Base-by-base conservation (phyloP, 2,113 vertebrate genomes). In the Pomatorhinus ruficollis region DNA sequence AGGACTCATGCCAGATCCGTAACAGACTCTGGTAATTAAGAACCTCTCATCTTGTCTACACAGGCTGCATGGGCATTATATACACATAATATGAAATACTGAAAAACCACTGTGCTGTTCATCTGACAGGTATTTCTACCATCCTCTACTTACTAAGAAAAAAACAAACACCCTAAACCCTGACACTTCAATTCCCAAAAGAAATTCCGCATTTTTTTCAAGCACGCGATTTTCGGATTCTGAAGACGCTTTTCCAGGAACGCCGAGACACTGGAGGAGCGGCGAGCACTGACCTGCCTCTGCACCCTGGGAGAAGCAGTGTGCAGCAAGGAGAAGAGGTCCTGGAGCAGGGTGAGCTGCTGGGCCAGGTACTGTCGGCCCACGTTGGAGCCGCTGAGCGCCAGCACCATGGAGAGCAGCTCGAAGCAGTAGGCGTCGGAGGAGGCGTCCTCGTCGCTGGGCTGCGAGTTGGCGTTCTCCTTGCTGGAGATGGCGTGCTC, bases 401-500 rank as follows among this genome's bases (percentile, higher is more conserved):
- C 99, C 91, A 99, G 97, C 0, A 99, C 99, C 99, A 99, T 99
- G 33, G 99, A 99, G 24, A 99, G 98, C 83, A 99, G 98, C 97
- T 99, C 99, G 60, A 99, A 99, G 97, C 99, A 99, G 87, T 99
- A 99, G 7, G 99, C 99, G 3, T 99, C 99, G 0, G 99, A 99
- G 44, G 99, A 98, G 12, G 99, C 99, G 4, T 99, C 99, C 65
- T 99, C 99, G 12, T 99, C 99, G 3, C 84, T 99, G 49, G 99
- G 99, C 97, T 99, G 99, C 0, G 99, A 99, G 97, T 99, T 99
- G 77, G 99, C 99, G 3, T 99, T 99, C 97, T 99, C 99, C 66
- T 99, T 99, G 98, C 99, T 99, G 81, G 99, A 99, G 91, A 99
- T 99, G 91, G 99, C 99, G 20, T 99, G 99, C 52, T 99, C 99